phyloP scores from a whole-genome alignment of 2,888 invertebrate species.

The Tuta absoluta region DNA sequence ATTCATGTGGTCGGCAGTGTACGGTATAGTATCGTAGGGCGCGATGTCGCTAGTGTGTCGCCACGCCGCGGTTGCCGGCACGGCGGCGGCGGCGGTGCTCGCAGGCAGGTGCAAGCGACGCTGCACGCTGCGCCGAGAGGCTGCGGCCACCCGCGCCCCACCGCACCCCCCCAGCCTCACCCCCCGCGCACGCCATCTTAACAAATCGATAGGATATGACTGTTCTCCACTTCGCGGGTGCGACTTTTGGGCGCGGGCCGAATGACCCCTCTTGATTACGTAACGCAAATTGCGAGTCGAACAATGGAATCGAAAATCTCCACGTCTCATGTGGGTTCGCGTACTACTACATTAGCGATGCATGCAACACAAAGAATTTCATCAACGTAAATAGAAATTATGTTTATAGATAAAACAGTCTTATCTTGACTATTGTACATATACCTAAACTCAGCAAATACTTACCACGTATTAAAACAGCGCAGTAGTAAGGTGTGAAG shows the following conservation, averaged over 20 bases:
- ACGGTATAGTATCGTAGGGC: slow-evolving; percentile 28
- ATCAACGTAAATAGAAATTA: too few relatives aligned
- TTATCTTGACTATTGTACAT: too few relatives aligned
- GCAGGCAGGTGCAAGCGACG: slow-evolving; percentile 73
- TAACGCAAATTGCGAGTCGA: slow-evolving; percentile 54
- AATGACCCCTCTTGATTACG: slow-evolving; percentile 75
- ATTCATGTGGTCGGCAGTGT: slow-evolving; percentile 24
- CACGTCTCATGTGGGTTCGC: background rate
- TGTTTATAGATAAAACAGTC: too few relatives aligned
- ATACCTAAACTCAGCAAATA: background rate
- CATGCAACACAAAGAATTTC: background rate
- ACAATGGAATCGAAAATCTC: slow-evolving; percentile 45
- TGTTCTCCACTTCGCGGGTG: slow-evolving; percentile 79
- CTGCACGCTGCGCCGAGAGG: slow-evolving; percentile 76
- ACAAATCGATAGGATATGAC: slow-evolving; percentile 83
- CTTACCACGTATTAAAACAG: background rate
- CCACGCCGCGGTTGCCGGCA: slow-evolving; percentile 54
- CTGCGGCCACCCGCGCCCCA: slow-evolving; percentile 61
- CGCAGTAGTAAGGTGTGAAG: background rate
- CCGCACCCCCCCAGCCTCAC: slow-evolving; percentile 50
- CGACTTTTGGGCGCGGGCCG: slow-evolving; percentile 78
- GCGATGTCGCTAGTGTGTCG: slow-evolving; percentile 59
- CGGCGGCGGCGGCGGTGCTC: slow-evolving; percentile 40
- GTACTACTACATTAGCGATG: background rate
- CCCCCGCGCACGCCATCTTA: slow-evolving; percentile 78